phyloP scores from a whole-genome alignment of 2,888 invertebrate genomes.

The Erebia epiphron region DNA sequence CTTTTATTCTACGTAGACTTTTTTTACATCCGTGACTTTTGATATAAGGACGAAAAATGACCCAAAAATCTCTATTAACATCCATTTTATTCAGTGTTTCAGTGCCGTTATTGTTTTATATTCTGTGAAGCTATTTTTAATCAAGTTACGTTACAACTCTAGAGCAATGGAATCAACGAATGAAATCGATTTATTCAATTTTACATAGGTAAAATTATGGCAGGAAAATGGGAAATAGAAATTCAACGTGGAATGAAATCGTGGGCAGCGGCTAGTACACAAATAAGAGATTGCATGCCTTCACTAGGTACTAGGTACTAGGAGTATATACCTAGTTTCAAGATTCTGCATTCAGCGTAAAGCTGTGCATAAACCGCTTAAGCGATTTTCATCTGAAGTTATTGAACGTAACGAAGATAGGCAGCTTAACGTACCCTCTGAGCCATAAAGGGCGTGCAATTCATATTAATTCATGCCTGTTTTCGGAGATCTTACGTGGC shows the following conservation, averaged over 20 bases:
- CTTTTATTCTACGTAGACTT: background rate
- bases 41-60: background rate
- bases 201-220: background rate
- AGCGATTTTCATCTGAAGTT: conserved; percentile 15
- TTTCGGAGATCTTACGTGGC: background rate
- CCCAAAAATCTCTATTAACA: background rate
- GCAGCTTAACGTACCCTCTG: conserved; percentile 4
- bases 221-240: background rate
- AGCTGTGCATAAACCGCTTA: conserved; percentile 14
- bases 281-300: conserved; percentile 6
- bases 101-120: background rate
- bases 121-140: background rate
- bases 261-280: background rate
- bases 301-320: too few species aligned
- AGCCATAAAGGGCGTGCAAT: conserved; percentile 8
- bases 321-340: background rate
- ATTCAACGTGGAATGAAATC: background rate
- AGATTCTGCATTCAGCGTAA: conserved; percentile 8
- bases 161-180: too few species aligned
- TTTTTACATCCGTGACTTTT: background rate
- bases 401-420: conserved; percentile 17
- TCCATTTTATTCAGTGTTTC: background rate
- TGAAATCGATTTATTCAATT: background rate
- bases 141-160: background rate
- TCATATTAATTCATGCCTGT: conserved; percentile 15